Conservation (phyloP, 2,797 vertebrate genomes). For the Sebastes miniatus region DNA sequence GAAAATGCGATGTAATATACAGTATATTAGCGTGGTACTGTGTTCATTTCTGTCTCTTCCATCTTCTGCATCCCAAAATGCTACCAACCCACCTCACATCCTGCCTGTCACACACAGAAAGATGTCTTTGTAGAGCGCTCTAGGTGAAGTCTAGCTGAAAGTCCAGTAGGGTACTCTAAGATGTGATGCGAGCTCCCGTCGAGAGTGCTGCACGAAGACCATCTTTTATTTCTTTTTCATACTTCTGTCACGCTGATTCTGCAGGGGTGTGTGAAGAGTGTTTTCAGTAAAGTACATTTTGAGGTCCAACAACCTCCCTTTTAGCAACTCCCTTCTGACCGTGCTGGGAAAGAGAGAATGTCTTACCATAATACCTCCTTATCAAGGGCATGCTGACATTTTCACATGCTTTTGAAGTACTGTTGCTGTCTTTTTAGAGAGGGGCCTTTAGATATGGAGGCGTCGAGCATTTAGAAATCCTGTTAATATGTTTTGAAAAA, state of each 20-base stretch:
- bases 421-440: not conserved
- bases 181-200: slow-evolving; percentile 34
- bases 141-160: slow-evolving; percentile 36
- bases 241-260: slow-evolving; percentile 46
- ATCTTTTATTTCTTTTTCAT: slow-evolving; percentile 55
- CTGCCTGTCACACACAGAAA: slow-evolving; percentile 4
- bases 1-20: not conserved
- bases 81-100: slow-evolving; percentile 10
- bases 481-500: slow-evolving; percentile 19
- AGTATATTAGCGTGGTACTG: not conserved
- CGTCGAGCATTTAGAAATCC: slow-evolving; percentile 1
- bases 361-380: slow-evolving; percentile 39
- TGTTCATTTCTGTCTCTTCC: not conserved
- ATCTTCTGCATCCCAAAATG: not conserved
- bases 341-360: slow-evolving; percentile 22
- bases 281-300: slow-evolving; percentile 54
- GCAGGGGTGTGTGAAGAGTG: slow-evolving; percentile 42
- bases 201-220: slow-evolving; percentile 36
- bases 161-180: slow-evolving; percentile 35
- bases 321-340: slow-evolving; percentile 55
- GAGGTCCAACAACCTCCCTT: slow-evolving; percentile 47
- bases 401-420: slow-evolving; percentile 31
- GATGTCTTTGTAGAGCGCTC: slow-evolving; percentile 31
- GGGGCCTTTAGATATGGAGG: slow-evolving; percentile 1
- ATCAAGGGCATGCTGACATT: slow-evolving; percentile 63